Evolutionary conservation across 1,140 invertebrate species (phyloP).

Genomic region (Drosophila nannoptera): DNA sequence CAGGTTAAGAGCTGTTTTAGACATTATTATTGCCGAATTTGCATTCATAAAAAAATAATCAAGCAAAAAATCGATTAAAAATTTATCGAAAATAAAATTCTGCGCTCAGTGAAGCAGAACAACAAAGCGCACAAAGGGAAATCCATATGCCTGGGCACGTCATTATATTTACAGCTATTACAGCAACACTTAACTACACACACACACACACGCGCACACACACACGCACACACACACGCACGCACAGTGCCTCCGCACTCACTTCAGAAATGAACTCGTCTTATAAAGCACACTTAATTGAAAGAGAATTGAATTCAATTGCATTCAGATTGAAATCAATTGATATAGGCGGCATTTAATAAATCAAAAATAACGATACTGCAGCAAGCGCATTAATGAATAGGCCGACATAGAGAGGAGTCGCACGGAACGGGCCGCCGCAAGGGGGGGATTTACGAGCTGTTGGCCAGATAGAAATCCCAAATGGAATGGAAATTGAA

Average conservation of each 20-base stretch:
- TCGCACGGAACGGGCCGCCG: not conserved
- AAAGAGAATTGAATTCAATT: constrained; percentile 59
- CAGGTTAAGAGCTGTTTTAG: constrained; percentile 18
- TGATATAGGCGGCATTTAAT: constrained; percentile 46
- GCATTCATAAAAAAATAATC: constrained; percentile 44
- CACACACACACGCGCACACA: constrained; percentile 33
- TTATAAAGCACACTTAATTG: constrained; percentile 68
- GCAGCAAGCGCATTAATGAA: constrained; percentile 29
- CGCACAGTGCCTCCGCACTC: too few relatives aligned
- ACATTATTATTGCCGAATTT: constrained; percentile 39
- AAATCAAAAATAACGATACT: constrained; percentile 46
- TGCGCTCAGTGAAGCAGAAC: constrained; percentile 60
- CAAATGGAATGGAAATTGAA: constrained; percentile 44
- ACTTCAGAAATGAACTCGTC: constrained; percentile 65
- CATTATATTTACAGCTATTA: constrained; percentile 55
- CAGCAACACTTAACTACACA: constrained; percentile 41
- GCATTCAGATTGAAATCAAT: constrained; percentile 48
- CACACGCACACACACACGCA: constrained; percentile 1
- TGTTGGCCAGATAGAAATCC: constrained; percentile 29
- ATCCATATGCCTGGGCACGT: constrained; percentile 39
- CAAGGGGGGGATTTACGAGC: not conserved
- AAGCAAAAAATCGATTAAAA: constrained; percentile 46
- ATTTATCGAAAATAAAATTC: constrained; percentile 21
- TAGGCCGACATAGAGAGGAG: not conserved
- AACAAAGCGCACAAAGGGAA: constrained; percentile 7